These are phyloP conservation scores for Brachypterus glaber DNA, from an alignment of 2,888 invertebrate species.

Conservation along the genomic window DNA sequence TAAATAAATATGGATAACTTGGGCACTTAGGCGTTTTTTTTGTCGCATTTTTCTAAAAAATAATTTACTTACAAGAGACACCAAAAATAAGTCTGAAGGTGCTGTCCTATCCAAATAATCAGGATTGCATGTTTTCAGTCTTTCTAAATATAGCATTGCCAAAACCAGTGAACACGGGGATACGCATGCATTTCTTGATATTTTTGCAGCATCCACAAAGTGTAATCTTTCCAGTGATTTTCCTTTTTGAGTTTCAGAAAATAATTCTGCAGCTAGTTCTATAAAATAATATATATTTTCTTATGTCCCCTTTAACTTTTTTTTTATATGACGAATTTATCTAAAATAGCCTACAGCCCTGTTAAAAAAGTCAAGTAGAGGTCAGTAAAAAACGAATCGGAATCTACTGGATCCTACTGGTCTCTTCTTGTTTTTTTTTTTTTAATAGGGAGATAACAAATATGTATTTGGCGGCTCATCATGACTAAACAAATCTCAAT, in stretches of 20 bases:
- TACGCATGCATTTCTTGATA: slow-evolving; percentile 71
- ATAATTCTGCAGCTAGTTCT: slow-evolving; percentile 78
- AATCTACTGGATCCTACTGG: too few species aligned
- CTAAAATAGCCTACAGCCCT: slow-evolving; percentile 1
- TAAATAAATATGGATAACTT: not conserved
- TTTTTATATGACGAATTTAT: slow-evolving; percentile 2
- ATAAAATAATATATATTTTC: slow-evolving; percentile 23
- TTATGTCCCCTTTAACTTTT: not conserved
- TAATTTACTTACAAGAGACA: slow-evolving; percentile 83
- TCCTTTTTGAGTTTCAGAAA: slow-evolving; percentile 68
- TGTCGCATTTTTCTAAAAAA: too few species aligned
- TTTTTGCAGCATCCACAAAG: slow-evolving; percentile 64
- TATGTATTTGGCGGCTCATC: too few species aligned
- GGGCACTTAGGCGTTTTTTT: too few species aligned
- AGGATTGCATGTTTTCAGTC: slow-evolving; percentile 71
- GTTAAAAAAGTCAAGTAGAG: not conserved
- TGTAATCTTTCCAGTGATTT: slow-evolving; percentile 68
- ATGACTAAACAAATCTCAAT: too few species aligned
- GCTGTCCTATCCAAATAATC: slow-evolving; percentile 73
- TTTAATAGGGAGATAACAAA: too few species aligned
- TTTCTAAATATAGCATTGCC: slow-evolving; percentile 87
- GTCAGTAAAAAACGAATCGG: too few species aligned
- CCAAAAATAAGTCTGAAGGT: slow-evolving; percentile 88
- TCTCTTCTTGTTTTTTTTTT: too few species aligned
- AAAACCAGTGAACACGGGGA: slow-evolving; percentile 89